phyloP scores from a whole-genome alignment of 2,888 invertebrate species.

The Cataglyphis rosenhaueri region DNA sequence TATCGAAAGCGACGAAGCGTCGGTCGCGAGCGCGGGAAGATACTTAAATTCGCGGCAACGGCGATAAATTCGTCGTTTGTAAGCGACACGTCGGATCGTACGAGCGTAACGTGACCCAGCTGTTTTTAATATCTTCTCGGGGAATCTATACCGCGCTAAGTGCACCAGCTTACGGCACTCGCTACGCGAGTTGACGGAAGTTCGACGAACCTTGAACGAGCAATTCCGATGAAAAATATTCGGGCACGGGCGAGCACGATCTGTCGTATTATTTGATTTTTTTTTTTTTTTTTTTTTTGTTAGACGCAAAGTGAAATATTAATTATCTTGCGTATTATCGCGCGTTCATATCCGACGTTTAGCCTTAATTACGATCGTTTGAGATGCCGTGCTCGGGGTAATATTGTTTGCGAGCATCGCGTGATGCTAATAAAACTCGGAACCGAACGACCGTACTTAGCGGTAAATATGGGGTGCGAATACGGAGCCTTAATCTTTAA shows the following conservation, averaged over 20 bases:
- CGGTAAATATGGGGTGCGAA: conserved; percentile 43
- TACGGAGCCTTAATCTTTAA: conserved; percentile 43
- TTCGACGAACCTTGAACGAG: conserved; percentile 63
- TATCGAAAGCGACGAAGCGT: conserved; percentile 67
- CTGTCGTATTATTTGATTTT: background rate
- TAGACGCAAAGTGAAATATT: background rate
- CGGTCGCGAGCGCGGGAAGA: conserved; percentile 54
- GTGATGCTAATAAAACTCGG: conserved; percentile 30
- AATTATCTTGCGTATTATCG: background rate
- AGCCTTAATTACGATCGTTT: conserved; percentile 33
- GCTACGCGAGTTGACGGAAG: conserved; percentile 48
- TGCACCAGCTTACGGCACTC: conserved; percentile 62
- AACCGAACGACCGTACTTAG: conserved; percentile 27
- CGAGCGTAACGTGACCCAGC: conserved; percentile 63
- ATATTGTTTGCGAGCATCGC: conserved; percentile 17
- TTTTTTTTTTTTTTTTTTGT: background rate
- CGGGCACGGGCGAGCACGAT: background rate
- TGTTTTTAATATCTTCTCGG: conserved; percentile 77
- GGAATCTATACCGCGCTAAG: conserved; percentile 71
- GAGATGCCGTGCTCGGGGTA: conserved; percentile 12
- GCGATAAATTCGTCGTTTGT: conserved; percentile 74
- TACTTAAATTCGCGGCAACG: conserved; percentile 68
- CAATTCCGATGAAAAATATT: conserved; percentile 13
- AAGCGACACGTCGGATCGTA: conserved; percentile 66
- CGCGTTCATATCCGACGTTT: conserved; percentile 12